phyloP scores from a whole-genome alignment of 37 sponge, comb jelly and placozoan species.

The Crambe crambe region DNA sequence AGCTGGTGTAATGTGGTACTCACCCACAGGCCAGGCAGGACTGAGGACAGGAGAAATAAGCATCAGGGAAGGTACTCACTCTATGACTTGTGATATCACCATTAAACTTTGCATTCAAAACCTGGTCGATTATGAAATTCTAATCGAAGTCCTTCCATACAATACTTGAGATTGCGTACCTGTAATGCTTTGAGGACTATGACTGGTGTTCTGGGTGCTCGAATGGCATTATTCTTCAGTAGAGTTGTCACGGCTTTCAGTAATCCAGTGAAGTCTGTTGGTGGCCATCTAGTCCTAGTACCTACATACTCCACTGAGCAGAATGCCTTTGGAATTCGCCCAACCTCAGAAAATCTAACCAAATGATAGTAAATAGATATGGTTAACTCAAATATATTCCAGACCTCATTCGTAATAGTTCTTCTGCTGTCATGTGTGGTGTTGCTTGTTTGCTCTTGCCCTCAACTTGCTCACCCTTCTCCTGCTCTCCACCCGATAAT shows the following conservation, averaged over 20 bases:
- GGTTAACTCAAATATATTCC: not conserved
- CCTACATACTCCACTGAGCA: constrained; percentile 85
- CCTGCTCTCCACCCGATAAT: not conserved
- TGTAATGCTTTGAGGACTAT: constrained; percentile 68
- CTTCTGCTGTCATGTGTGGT: constrained; percentile 57
- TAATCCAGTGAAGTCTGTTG: constrained; percentile 77
- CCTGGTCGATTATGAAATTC: constrained; percentile 9
- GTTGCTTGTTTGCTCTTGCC: constrained; percentile 1
- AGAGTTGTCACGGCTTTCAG: constrained; percentile 45
- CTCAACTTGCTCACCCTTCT: not conserved
- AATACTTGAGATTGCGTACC: too few relatives aligned
- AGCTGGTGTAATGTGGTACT: not conserved
- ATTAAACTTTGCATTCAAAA: constrained; percentile 81
- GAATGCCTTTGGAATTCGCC: constrained; percentile 67
- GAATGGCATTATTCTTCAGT: constrained; percentile 66
- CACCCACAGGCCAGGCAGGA: constrained; percentile 84
- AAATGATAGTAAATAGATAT: not conserved
- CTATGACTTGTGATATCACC: constrained; percentile 53
- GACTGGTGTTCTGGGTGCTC: constrained; percentile 57
- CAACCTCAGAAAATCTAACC: constrained; percentile 60
- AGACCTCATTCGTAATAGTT: constrained; percentile 47
- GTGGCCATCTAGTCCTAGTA: constrained; percentile 46
- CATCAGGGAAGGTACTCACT: constrained; percentile 79
- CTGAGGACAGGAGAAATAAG: constrained; percentile 86
- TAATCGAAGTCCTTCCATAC: too few relatives aligned